Evolutionary conservation across 1,140 invertebrate species (phyloP).

Genomic region (Ceratina calcarata): DNA sequence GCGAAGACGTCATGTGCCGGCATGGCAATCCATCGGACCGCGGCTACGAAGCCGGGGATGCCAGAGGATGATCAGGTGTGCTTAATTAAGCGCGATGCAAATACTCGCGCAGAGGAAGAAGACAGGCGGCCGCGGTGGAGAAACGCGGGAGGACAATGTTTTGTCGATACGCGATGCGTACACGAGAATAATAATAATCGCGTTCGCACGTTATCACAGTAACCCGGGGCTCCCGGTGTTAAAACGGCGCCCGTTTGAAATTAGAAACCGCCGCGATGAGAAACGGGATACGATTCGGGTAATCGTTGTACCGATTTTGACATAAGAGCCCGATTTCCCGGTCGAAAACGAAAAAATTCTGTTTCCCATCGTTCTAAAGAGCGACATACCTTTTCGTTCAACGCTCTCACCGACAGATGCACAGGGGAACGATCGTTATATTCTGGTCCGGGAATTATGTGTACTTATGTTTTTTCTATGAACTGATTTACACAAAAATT

Average conservation of each 20-base stretch:
- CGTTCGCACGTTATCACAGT: constrained; percentile 61
- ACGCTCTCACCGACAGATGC: constrained; percentile 51
- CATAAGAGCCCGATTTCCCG: constrained; percentile 24
- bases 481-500: constrained; percentile 61
- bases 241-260: constrained; percentile 14
- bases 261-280: not conserved
- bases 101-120: not conserved
- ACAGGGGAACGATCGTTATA: constrained; percentile 21
- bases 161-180: constrained; percentile 74
- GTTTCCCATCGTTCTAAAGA: constrained; percentile 28
- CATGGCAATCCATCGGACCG: constrained; percentile 61
- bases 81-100: not conserved
- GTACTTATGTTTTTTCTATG: constrained; percentile 34
- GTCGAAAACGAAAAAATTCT: constrained; percentile 19
- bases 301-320: constrained; percentile 15
- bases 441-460: constrained; percentile 17
- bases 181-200: constrained; percentile 64
- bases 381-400: constrained; percentile 60
- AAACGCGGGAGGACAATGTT: constrained; percentile 74
- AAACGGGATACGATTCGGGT: not conserved
- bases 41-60: constrained; percentile 23
- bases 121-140: constrained; percentile 29
- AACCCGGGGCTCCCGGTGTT: constrained; percentile 3
- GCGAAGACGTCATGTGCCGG: constrained; percentile 68
- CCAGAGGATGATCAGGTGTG: not conserved